These are phyloP conservation scores for Antechinus stuartii DNA, from an alignment of 2,113 vertebrate genomes.

Conservation along the genomic window DNA sequence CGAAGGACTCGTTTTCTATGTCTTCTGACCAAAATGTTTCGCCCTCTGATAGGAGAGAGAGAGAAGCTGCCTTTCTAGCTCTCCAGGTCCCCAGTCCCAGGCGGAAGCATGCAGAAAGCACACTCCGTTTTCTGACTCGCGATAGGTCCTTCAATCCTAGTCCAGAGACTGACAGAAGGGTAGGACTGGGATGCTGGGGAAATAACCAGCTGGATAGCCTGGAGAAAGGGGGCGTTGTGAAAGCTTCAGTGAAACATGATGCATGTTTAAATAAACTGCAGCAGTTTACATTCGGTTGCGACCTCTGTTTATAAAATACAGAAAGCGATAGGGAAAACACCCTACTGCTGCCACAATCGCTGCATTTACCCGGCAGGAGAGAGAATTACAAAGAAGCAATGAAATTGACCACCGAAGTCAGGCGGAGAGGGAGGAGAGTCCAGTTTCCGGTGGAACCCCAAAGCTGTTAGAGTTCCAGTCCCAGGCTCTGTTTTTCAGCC, in stretches of 20 bases:
- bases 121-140: not conserved
- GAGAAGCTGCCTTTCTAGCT: not conserved
- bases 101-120: not conserved
- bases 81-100: not conserved
- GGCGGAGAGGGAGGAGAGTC: not conserved
- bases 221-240: conserved; percentile 1
- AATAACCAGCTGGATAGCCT: not conserved
- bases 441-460: not conserved
- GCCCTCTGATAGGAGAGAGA: not conserved
- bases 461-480: not conserved
- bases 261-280: not conserved
- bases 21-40: not conserved
- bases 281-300: conserved; percentile 43
- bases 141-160: not conserved
- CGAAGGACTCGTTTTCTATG: not conserved
- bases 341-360: not conserved
- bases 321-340: conserved; percentile 44
- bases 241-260: conserved; percentile 1
- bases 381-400: not conserved
- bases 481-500: not conserved
- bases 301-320: conserved; percentile 67
- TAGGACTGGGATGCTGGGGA: not conserved
- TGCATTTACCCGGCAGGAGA: not conserved
- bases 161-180: not conserved
- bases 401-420: not conserved